A percentile compares a stretch with the other conserved stretches of the same genome.
phyloP scores from a whole-genome alignment of 2,797 vertebrate genomes.

The Pterois miles region DNA sequence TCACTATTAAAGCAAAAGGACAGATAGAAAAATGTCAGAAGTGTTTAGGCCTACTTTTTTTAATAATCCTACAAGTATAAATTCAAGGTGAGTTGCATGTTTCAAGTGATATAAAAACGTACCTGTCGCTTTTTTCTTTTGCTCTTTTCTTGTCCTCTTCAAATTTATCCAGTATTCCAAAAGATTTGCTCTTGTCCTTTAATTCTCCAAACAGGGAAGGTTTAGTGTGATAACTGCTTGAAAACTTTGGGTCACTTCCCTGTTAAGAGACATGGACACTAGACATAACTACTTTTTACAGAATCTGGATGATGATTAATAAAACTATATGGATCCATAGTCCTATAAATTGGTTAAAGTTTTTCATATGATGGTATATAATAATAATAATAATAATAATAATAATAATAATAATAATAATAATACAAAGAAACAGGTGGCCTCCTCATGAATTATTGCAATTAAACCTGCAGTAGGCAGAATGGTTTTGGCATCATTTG shows the following conservation, averaged over 20 bases:
- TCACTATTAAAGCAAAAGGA: conserved; percentile 82
- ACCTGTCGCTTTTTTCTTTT: conserved; percentile 91
- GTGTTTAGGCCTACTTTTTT: background rate
- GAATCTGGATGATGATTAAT: background rate
- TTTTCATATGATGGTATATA: no score
- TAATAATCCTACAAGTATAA: background rate
- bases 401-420: no score
- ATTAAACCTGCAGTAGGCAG: background rate
- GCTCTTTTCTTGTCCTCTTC: conserved; percentile 89
- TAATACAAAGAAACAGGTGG: background rate
- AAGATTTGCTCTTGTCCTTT: conserved; percentile 80
- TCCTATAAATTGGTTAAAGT: background rate
- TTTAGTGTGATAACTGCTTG: conserved; percentile 89
- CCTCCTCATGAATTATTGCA: background rate
- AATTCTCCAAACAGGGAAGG: conserved; percentile 89
- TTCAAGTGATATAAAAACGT: conserved; percentile 33
- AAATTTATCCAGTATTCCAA: conserved; percentile 87
- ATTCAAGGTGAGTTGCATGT: background rate
- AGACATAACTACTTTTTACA: background rate
- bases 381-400: no score
- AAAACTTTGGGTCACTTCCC: conserved; percentile 88
- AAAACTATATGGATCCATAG: background rate
- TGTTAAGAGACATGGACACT: conserved; percentile 30
- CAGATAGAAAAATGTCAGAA: background rate
- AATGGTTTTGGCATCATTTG: no score